Evolutionary conservation across 35 echinoderm and acorn worm genomes (phyloP).

Genomic region (Apostichopus parvimensis): DNA sequence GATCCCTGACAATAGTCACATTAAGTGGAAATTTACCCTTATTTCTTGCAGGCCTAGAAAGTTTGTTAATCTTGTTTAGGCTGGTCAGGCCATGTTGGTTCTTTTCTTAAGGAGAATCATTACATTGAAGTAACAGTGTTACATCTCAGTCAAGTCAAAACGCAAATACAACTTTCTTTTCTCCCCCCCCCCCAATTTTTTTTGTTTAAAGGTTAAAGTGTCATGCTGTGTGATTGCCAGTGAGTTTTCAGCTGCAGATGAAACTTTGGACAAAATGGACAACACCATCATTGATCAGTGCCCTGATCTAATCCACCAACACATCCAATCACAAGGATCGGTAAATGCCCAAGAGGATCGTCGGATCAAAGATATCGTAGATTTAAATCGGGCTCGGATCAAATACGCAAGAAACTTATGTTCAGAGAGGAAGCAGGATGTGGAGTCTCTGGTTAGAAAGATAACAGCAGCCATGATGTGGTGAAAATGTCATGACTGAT

Average conservation of each 20-base stretch:
- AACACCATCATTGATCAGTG: constrained; percentile 51
- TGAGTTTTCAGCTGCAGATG: constrained; percentile 60
- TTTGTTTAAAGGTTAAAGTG: constrained; percentile 61
- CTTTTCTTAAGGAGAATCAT: background rate
- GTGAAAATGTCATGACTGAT: constrained; percentile 27
- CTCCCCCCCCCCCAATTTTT: too few relatives aligned
- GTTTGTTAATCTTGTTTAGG: too few relatives aligned
- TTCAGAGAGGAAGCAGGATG: constrained; percentile 67
- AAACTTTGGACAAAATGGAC: constrained; percentile 66
- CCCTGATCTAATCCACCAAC: background rate
- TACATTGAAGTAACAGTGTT: too few relatives aligned
- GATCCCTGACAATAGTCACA: too few relatives aligned
- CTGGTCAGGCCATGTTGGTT: too few relatives aligned
- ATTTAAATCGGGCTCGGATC: constrained; percentile 81
- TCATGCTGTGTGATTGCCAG: constrained; percentile 64
- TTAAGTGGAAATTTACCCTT: too few relatives aligned
- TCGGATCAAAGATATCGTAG: constrained; percentile 63
- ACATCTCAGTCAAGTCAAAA: too few relatives aligned
- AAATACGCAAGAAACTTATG: constrained; percentile 53
- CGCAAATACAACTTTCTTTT: too few relatives aligned
- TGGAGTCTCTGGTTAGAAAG: constrained; percentile 81
- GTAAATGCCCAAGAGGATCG: constrained; percentile 51
- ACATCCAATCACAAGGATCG: constrained; percentile 9
- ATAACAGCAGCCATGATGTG: constrained; percentile 89
- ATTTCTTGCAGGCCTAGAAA: too few relatives aligned